Base-by-base conservation (phyloP, 1,140 invertebrate genomes). In the Drosophila ambigua region DNA sequence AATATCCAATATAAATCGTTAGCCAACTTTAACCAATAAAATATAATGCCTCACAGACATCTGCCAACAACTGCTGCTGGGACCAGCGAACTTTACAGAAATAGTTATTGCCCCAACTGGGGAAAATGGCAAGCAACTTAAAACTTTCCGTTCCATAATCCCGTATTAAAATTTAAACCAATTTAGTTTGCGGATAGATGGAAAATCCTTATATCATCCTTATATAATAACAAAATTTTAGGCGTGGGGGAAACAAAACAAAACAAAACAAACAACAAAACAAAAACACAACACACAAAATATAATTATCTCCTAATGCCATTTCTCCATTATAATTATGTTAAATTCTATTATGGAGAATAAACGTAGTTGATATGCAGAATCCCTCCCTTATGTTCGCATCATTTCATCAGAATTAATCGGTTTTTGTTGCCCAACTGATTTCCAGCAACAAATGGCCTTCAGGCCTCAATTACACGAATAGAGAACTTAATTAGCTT, bases 1-100 rank as follows among this genome's bases (percentile, higher is more conserved):
- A 72, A 83, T 73, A 88, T 76, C 74, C 66, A 71, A 88, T 87
- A 87, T 72, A 88, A 88, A 77, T 88, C 76, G 75, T 73, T 88
- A 77, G 83, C 61, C 61, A 77, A 83, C 67, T 83, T 83, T 50
- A 67, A 43, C 64, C 79, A 77, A 88, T 88, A 79, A 73, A 83
- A 87, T 76, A 79, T 66, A 82, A 79, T 87, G 69, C 62, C 39
- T 57, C 51, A 67, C 48, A 44, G 57, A 20, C 72, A 64, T 79
- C 76, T 72, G 51, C 45, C 45, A 75, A 50, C 31, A 35, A 49
- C 31, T 55, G 58, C 7, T 43, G 9, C 8, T 28, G 20, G 35
- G 41, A 46, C 23, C 20, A n/a, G 54, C 15, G 49, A 45, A 28
- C 43, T 7, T 5, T 13, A 20, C n/a, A 13, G 13, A 58, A 41